Percentiles rank a stretch among this genome's conserved stretches.
Evolutionary conservation across 2,888 invertebrate genomes (phyloP).

Genomic region (Drosophila paranaensis): DNA sequence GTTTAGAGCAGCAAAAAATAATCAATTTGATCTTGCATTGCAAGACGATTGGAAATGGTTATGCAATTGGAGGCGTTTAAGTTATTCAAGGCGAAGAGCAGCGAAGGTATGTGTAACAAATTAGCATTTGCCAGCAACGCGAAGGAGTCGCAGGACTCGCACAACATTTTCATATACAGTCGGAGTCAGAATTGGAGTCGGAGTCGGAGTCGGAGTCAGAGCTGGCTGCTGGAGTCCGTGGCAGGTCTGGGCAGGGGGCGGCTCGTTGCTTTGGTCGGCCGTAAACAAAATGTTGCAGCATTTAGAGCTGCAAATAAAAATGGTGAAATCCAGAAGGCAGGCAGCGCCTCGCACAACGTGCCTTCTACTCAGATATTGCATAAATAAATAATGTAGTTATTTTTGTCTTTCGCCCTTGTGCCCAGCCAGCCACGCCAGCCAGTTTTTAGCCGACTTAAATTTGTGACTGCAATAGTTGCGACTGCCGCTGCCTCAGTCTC

Average conservation of each 20-base stretch:
- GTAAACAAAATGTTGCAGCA: constrained; percentile 65
- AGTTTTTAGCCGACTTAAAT: constrained; percentile 35
- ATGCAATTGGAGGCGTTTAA: constrained; percentile 17
- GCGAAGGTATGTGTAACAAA: constrained; percentile 37
- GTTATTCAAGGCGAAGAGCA: constrained; percentile 20
- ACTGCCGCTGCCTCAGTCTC: constrained; percentile 21
- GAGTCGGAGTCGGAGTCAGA: background rate
- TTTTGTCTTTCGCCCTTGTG: constrained; percentile 66
- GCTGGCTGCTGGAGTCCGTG: background rate
- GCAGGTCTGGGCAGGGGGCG: constrained; percentile 14
- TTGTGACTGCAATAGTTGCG: constrained; percentile 65
- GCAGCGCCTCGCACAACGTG: constrained; percentile 7
- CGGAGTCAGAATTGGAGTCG: background rate
- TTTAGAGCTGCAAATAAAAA: constrained; percentile 61
- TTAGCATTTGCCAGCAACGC: constrained; percentile 50
- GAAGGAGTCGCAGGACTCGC: constrained; percentile 11
- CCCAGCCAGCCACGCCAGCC: constrained; percentile 15
- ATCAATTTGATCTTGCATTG: constrained; percentile 26
- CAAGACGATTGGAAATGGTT: constrained; percentile 27
- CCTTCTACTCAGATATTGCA: constrained; percentile 66
- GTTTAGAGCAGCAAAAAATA: background rate
- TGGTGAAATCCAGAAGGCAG: constrained; percentile 24
- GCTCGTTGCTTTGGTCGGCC: constrained; percentile 54
- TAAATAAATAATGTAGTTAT: constrained; percentile 75
- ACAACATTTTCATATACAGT: constrained; percentile 14